These are phyloP conservation scores for Mermis nigrescens DNA, from an alignment of 2,888 invertebrate genomes.

Conservation along the genomic window DNA sequence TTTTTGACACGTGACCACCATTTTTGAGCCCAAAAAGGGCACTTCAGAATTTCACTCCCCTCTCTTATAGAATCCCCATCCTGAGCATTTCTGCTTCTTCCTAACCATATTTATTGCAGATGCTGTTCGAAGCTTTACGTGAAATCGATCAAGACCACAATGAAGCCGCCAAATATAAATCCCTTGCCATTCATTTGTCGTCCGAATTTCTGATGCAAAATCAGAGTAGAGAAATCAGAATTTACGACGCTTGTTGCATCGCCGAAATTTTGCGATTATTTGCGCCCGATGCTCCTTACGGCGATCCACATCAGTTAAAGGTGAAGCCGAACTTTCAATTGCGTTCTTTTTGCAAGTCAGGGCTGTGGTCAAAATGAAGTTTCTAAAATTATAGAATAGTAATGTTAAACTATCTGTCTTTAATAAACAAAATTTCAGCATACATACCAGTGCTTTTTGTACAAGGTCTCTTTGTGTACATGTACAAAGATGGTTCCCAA, in stretches of 20 bases:
- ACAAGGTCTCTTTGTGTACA: too few relatives aligned
- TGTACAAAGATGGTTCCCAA: too few relatives aligned
- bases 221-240: slow-evolving; percentile 69
- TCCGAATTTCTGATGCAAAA: slow-evolving; percentile 79
- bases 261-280: slow-evolving; percentile 88
- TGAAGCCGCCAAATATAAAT: slow-evolving; percentile 62
- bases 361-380: too few relatives aligned
- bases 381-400: too few relatives aligned
- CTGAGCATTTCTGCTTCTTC: background rate
- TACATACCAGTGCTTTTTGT: too few relatives aligned
- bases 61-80: too few relatives aligned
- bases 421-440: too few relatives aligned
- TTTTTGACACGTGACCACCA: too few relatives aligned
- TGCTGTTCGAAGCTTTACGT: slow-evolving; percentile 24
- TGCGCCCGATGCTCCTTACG: slow-evolving; percentile 91
- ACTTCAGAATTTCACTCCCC: too few relatives aligned
- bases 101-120: slow-evolving; percentile 17
- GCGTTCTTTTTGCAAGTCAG: too few relatives aligned
- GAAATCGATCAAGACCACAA: slow-evolving; percentile 84
- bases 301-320: slow-evolving; percentile 77
- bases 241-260: slow-evolving; percentile 86
- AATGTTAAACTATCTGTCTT: too few relatives aligned
- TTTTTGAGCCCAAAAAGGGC: too few relatives aligned
- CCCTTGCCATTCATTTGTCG: slow-evolving; percentile 71
- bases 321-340: slow-evolving; percentile 26